Conservation (phyloP, 2,797 vertebrate genomes). For the Squalus acanthias region DNA sequence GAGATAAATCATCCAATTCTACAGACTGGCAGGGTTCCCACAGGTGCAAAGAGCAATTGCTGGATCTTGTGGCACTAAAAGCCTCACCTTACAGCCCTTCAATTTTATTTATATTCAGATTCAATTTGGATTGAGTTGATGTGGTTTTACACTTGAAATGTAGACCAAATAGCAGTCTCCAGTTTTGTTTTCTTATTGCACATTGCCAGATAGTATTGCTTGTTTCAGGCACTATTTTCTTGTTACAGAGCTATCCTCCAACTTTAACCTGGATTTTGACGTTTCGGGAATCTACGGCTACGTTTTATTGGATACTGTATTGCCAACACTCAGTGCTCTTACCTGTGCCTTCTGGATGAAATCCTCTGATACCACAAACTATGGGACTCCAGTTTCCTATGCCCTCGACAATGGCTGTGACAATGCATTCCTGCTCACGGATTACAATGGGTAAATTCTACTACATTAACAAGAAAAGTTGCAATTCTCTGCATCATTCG, state of each 20-base stretch:
- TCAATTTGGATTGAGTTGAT: not conserved
- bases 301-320: conserved; percentile 78
- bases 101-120: not conserved
- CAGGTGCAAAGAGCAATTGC: not conserved
- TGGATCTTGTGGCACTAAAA: not conserved
- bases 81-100: not conserved
- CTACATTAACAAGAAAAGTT: not conserved
- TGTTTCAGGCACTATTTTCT: conserved; percentile 42
- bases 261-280: conserved; percentile 95
- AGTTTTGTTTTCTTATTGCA: not conserved
- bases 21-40: not conserved
- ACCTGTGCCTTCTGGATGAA: conserved; percentile 96
- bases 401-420: conserved; percentile 84
- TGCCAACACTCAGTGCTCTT: conserved; percentile 79
- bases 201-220: not conserved
- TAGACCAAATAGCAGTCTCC: not conserved
- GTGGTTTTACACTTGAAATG: not conserved
- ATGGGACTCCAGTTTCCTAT: conserved; percentile 91
- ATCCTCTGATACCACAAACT: conserved; percentile 81
- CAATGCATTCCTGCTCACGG: conserved; percentile 92
- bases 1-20: not conserved
- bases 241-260: conserved; percentile 81
- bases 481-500: not conserved
- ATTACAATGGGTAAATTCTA: conserved; percentile 85
- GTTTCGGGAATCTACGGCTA: conserved; percentile 93